Evolutionary conservation across 2,888 invertebrate species (phyloP).

Genomic region (Plagiodera versicolora): DNA sequence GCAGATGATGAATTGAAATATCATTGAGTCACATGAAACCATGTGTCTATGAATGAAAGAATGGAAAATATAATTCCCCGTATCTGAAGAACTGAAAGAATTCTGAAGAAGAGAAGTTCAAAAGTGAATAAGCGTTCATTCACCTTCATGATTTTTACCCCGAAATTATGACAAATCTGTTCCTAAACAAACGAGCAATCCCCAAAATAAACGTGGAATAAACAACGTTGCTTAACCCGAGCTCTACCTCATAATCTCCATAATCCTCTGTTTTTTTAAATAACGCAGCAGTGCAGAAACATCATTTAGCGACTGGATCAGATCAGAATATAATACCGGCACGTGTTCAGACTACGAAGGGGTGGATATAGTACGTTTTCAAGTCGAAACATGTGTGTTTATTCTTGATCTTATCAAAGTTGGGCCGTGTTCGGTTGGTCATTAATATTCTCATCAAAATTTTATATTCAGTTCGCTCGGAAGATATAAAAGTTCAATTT

Average conservation of each 20-base stretch:
- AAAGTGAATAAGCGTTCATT: too few species aligned
- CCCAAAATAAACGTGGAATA: not conserved
- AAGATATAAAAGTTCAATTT: too few species aligned
- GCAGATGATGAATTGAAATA: too few species aligned
- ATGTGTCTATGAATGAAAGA: too few species aligned
- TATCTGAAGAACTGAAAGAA: too few species aligned
- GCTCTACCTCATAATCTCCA: not conserved
- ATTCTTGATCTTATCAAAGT: constrained; percentile 24
- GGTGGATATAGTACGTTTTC: constrained; percentile 29
- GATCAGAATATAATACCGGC: constrained; percentile 22
- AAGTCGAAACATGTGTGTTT: constrained; percentile 32
- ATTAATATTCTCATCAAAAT: too few species aligned
- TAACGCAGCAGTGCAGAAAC: constrained; percentile 25
- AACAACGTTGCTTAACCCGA: not conserved
- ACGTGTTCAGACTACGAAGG: constrained; percentile 29
- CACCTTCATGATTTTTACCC: too few species aligned
- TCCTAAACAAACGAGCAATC: not conserved
- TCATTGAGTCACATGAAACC: too few species aligned
- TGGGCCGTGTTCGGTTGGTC: constrained; percentile 9
- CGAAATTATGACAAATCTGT: not conserved
- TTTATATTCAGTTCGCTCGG: too few species aligned
- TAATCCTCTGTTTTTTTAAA: constrained; percentile 5
- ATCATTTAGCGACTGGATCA: constrained; percentile 27
- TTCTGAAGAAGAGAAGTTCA: too few species aligned
- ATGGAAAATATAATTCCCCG: too few species aligned